These are phyloP conservation scores for Erpetoichthys calabaricus DNA, from an alignment of 2,797 vertebrate genomes.

Conservation along the genomic window DNA sequence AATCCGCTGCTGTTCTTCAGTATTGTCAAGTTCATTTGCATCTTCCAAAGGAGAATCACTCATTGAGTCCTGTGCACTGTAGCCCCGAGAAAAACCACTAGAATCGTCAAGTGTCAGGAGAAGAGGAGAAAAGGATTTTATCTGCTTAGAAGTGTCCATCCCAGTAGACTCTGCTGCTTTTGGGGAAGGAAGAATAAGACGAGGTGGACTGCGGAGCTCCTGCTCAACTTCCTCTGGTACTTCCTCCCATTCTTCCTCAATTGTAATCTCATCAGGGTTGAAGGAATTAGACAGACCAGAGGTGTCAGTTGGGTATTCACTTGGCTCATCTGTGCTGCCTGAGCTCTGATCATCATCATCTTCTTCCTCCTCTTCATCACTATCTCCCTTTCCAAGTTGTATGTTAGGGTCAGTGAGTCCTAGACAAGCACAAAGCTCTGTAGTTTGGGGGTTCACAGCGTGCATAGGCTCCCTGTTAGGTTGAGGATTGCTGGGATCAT, in stretches of 20 bases:
- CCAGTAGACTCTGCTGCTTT: not conserved
- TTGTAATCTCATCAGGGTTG: conserved; percentile 89
- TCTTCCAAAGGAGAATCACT: conserved; percentile 1
- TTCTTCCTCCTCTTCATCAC: conserved; percentile 41
- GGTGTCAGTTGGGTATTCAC: conserved; percentile 74
- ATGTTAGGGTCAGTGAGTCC: conserved; percentile 76
- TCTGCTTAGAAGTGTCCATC: no score
- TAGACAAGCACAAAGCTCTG: conserved; percentile 76
- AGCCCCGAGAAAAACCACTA: no score
- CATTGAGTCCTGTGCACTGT: conserved; percentile 24
- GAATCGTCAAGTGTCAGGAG: conserved; percentile 22
- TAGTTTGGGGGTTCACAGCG: conserved; percentile 79
- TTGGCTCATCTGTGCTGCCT: conserved; percentile 67
- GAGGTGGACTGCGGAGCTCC: conserved; percentile 34
- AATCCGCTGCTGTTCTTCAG: conserved; percentile 18
- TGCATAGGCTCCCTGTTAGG: conserved; percentile 45
- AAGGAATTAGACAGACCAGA: conserved; percentile 66
- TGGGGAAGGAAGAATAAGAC: conserved; percentile 46
- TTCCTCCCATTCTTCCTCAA: conserved; percentile 76
- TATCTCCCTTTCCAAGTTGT: conserved; percentile 27
- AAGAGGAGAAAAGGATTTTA: conserved; percentile 11
- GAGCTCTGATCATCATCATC: conserved; percentile 52
- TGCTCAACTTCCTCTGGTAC: conserved; percentile 40
- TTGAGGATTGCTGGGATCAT: conserved; percentile 61
- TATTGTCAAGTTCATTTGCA: conserved; percentile 25